A percentile compares a stretch with the other conserved stretches of the same genome.
phyloP scores from a whole-genome alignment of 2,888 invertebrate species.

The Chrysolina oricalcia region DNA sequence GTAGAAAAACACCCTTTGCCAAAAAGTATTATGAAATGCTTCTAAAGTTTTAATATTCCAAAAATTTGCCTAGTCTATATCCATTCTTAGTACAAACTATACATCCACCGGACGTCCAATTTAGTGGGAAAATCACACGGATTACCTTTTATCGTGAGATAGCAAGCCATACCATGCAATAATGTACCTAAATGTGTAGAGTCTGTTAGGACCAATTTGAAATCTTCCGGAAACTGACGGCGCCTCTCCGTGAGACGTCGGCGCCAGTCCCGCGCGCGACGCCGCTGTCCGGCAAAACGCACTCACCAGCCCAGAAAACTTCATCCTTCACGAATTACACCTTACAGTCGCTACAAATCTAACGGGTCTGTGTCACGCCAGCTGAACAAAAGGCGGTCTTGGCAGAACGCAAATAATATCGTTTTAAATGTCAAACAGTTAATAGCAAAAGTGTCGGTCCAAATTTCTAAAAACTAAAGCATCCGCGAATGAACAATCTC shows the following conservation, averaged over 20 bases:
- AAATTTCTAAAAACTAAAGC: slow-evolving; percentile 32
- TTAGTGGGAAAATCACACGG: no score
- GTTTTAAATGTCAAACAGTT: slow-evolving; percentile 49
- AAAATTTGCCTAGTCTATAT: no score
- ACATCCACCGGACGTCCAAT: no score
- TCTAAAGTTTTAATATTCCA: no score
- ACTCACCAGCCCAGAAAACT: slow-evolving; percentile 20
- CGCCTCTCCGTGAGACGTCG: not conserved
- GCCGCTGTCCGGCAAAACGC: slow-evolving; percentile 14
- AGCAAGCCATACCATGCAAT: no score
- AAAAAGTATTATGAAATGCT: no score
- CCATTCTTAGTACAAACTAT: no score
- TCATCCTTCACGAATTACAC: slow-evolving; percentile 11
- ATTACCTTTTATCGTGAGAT: no score
- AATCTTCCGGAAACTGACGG: no score
- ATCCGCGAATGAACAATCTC: slow-evolving; percentile 3
- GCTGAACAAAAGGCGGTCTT: slow-evolving; percentile 52
- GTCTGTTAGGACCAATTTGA: no score
- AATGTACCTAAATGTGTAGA: no score
- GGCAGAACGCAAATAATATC: slow-evolving; percentile 49
- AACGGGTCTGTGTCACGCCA: slow-evolving; percentile 62
- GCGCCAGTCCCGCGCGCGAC: not conserved
- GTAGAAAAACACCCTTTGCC: no score
- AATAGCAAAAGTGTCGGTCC: slow-evolving; percentile 38
- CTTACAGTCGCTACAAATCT: slow-evolving; percentile 48